These are phyloP conservation scores for Dipodomys spectabilis DNA, from an alignment of 2,113 vertebrate genomes.

Conservation along the genomic window DNA sequence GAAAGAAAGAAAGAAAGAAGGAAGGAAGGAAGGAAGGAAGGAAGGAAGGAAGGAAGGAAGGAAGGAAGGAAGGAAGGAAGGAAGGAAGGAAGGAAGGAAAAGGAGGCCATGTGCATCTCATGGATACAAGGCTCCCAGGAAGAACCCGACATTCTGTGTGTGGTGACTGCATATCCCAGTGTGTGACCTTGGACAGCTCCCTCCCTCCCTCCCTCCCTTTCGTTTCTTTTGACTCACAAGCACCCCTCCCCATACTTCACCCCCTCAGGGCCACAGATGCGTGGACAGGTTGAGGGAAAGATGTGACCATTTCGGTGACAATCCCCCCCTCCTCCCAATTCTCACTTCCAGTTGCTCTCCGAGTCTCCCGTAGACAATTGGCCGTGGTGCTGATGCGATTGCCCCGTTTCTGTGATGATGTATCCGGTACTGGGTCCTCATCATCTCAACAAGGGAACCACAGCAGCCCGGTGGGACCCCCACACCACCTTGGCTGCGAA, in stretches of 20 bases:
- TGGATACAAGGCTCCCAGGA: not conserved
- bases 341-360: not conserved
- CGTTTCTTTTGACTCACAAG: not conserved
- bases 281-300: not conserved
- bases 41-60: too few species aligned
- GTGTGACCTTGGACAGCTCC: not conserved
- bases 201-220: not conserved
- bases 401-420: not conserved
- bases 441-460: not conserved
- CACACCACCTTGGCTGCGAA: not conserved
- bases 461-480: not conserved
- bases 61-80: too few species aligned
- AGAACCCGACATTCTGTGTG: not conserved
- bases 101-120: too few species aligned
- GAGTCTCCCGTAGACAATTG: not conserved
- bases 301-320: not conserved
- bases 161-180: too few species aligned
- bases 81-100: too few species aligned
- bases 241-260: accelerated
- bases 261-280: not conserved
- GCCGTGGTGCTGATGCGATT: accelerated
- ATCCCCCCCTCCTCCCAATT: too few species aligned
- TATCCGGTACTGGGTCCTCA: not conserved
- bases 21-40: too few species aligned
- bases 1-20: too few species aligned